Base-by-base conservation (phyloP, 2,797 vertebrate species). In the Trichosurus vulpecula region DNA sequence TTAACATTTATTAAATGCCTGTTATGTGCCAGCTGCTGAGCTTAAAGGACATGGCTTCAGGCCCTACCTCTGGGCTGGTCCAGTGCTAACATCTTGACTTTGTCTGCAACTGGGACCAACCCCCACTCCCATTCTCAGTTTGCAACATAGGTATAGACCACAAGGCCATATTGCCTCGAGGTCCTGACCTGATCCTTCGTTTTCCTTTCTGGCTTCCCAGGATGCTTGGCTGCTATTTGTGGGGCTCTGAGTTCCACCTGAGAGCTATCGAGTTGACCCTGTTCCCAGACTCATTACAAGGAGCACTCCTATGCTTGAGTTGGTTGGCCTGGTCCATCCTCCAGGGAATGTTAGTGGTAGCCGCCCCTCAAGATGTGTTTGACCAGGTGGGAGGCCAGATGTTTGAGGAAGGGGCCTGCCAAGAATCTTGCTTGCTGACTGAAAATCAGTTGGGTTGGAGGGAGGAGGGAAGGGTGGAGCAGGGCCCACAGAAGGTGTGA, bases 381-480 rank as follows among this genome's bases (percentile, higher is more conserved):
- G 96, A 90, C 97, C 97, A 97, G 97, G 95, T 97, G 97, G 95
- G 9, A 16, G n/a, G 52, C 96, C 97, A 97, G 96, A 97, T 97
- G 97, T 98, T 30, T 11, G 52, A n/a, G 54, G 9, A 95, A 52
- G 52, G 53, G 66, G 52, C 31, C 30, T 92, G 95, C 95, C 92
- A 93, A 30, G 51, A 53, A 58, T 55, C 81, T 92, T 97, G 92
- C 93, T 92, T 54, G 22, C 0, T 96, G 95, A 93, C 92, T 95
- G 9, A 1, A 5, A 19, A 41, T 93, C 52, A 51, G 66, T 30
- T n/a, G 35, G 61, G 35, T 66, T 57, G 58, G 91, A 57, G 66
- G 47, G 51, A 95, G 90, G 41, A 66, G 52, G 52, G 29, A 51
- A 91, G 25, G 51, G 52, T 58, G 10, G 81, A 55, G 0, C 12